A percentile compares a stretch with the other conserved stretches of the same genome.
Evolutionary conservation across 2,888 invertebrate genomes (phyloP).

Genomic region (Suillia variegata): DNA sequence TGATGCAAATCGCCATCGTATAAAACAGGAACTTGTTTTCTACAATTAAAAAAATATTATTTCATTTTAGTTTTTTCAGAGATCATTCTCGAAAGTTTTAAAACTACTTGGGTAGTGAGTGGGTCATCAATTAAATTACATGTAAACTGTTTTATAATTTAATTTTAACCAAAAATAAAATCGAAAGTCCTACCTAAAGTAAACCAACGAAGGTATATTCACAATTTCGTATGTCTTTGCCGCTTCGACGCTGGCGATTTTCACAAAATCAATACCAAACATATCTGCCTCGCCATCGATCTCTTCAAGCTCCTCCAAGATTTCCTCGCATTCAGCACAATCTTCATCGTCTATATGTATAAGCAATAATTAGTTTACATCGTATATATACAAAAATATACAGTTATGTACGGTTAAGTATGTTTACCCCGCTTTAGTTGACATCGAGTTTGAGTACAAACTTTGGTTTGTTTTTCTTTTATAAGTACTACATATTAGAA

Average conservation of each 20-base stretch:
- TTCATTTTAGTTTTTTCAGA: not conserved
- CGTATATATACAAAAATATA: not conserved
- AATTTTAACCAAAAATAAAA: not conserved
- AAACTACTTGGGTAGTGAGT: no score
- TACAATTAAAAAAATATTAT: conserved; percentile 28
- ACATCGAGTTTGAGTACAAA: no score
- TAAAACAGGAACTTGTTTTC: conserved; percentile 77
- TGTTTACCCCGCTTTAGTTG: not conserved
- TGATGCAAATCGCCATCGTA: conserved; percentile 90
- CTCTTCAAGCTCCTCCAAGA: conserved; percentile 86
- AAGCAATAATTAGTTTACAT: not conserved
- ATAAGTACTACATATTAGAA: no score
- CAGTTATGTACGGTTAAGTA: no score
- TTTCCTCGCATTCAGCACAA: conserved; percentile 89
- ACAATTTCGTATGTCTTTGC: conserved; percentile 82
- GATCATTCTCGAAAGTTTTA: not conserved
- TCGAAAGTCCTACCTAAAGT: conserved; percentile 76
- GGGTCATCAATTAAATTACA: not conserved
- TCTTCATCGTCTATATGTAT: conserved; percentile 76
- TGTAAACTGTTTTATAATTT: not conserved
- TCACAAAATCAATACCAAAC: conserved; percentile 93
- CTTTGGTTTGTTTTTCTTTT: no score
- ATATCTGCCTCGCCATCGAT: conserved; percentile 95
- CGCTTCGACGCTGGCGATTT: conserved; percentile 82
- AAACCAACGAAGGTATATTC: conserved; percentile 83